Evolutionary conservation across 2,888 invertebrate genomes (phyloP), one percentile per base, ranked within the genome.

Genomic region (Pristionchus japonicus): DNA sequence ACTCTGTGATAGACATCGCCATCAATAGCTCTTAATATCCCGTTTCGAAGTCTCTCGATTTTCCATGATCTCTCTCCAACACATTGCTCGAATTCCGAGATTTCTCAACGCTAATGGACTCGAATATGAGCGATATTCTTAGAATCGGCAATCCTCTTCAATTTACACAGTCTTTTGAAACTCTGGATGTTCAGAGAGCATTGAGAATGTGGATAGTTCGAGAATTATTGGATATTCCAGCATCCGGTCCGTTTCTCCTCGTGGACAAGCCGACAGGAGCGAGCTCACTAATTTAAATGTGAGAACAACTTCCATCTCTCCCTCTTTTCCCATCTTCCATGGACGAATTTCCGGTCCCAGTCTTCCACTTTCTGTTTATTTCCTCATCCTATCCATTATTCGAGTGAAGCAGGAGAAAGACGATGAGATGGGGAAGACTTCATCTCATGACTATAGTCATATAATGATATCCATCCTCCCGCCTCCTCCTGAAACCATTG

Each of bases 171-270:
- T n/a, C n/a, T n/a, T n/a, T n/a, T n/a, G n/a, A n/a, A n/a, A n/a
- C n/a, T n/a, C n/a, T n/a, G n/a, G n/a, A n/a, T n/a, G n/a, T n/a
- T n/a, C n/a, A n/a, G n/a, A n/a, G n/a, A n/a, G n/a, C n/a, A n/a
- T n/a, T n/a, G n/a, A n/a, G n/a, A n/a, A n/a, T n/a, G n/a, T n/a
- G n/a, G n/a, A n/a, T n/a, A n/a, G n/a, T n/a, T n/a, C n/a, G n/a
- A n/a, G n/a, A n/a, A n/a, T n/a, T n/a, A n/a, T n/a, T n/a, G n/a
- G 13, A 47, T 52, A 40, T 70, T 80, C 3, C 87, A 87, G 87
- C 34, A 87, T 87, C 27, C 87, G 87, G 17, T 87, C 87, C 15
- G 87, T 87, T 3, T 87, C 87, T 52, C 87, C 87, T n/a, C 87
- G 87, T 27, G 87, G 87, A 57, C 52, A 80, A 47, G 17, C 52